Conservation (phyloP, 2,888 invertebrate species). For the Orgyia antiqua region DNA sequence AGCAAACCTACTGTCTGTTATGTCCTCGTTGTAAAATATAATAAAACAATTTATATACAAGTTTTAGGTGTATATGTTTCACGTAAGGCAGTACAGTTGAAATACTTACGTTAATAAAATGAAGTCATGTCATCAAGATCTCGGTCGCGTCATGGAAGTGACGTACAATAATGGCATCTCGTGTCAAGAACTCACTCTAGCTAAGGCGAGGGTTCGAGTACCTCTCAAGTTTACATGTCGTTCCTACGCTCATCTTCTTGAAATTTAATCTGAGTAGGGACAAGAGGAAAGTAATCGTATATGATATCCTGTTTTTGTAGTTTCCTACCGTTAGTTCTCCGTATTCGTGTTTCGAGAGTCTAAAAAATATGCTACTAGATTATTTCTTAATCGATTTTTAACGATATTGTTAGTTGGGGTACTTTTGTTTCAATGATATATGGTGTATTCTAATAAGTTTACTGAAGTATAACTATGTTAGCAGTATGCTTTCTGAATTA, state of each 20-base stretch:
- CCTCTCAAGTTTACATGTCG: conserved; percentile 48
- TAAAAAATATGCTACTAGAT: too few relatives aligned
- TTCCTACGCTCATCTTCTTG: conserved; percentile 15
- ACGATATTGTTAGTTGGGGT: too few relatives aligned
- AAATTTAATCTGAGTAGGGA: conserved; percentile 46
- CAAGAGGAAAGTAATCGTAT: conserved; percentile 38
- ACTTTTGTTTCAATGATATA: too few relatives aligned
- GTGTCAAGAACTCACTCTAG: conserved; percentile 27
- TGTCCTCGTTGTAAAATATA: too few relatives aligned
- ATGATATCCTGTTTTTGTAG: conserved; percentile 36
- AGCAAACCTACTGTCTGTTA: too few relatives aligned
- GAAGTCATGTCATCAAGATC: conserved; percentile 17
- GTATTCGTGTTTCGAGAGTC: too few relatives aligned
- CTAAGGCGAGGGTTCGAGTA: conserved; percentile 25
- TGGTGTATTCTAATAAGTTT: too few relatives aligned
- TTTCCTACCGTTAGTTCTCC: conserved; percentile 16
- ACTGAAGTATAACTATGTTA: too few relatives aligned
- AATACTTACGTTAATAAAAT: conserved; percentile 26
- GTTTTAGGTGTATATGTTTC: too few relatives aligned
- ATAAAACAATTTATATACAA: too few relatives aligned
- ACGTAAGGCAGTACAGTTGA: conserved; percentile 1
- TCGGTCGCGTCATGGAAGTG: conserved; percentile 25
- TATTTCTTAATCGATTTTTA: too few relatives aligned
- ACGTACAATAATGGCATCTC: conserved; percentile 32
- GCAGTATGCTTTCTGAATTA: too few relatives aligned